Base-by-base conservation (phyloP, 2,113 vertebrate species). In the Oriolus oriolus region DNA sequence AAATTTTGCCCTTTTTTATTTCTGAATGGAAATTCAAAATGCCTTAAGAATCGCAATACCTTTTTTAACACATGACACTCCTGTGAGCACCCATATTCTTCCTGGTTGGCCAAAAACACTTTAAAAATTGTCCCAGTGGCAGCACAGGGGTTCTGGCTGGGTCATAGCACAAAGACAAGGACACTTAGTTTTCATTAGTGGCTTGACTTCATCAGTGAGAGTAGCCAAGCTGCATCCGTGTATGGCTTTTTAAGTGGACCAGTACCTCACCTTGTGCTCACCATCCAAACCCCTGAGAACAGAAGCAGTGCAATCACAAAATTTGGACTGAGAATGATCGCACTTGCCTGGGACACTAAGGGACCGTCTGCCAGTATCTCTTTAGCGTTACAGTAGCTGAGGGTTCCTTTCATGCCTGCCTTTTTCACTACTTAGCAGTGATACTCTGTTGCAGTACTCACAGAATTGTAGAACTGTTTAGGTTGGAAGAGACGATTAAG, bases 111-210 rank as follows among this genome's bases (percentile, higher is more conserved):
- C 41, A 65, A 87, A 77, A 86, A 1, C 24, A 20, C 50, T 64
- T 86, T 20, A 74, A 27, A 47, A 93, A 49, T 42, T 87, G 15
- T 69, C 20, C 3, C 15, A 41, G 0, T n/a, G 20, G 15, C 15
- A 73, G 37, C 0, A 1, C 24, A 41, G 19, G 5, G 0, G 2
- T 61, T n/a, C 39, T 76, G 26, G 17, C 27, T n/a, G n/a, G n/a
- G 23, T 61, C 11, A 7, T 28, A 80, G 64, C 31, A 37, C 28
- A 53, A 35, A 56, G 21, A 21, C 50, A 52, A 23, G 45, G 15
- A 47, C 13, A 9, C 15, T 22, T 63, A 11, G 8, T 57, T 20
- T 70, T 82, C 33, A 2, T n/a, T 70, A 75, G 64, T 50, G 4
- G 13, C 23, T 74, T 54, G 5, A 20, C 30, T 79, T 83, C n/a